A percentile compares a stretch with the other conserved stretches of the same genome.
phyloP scores from a whole-genome alignment of 2,888 invertebrate species.

The Phyllotreta striolata region DNA sequence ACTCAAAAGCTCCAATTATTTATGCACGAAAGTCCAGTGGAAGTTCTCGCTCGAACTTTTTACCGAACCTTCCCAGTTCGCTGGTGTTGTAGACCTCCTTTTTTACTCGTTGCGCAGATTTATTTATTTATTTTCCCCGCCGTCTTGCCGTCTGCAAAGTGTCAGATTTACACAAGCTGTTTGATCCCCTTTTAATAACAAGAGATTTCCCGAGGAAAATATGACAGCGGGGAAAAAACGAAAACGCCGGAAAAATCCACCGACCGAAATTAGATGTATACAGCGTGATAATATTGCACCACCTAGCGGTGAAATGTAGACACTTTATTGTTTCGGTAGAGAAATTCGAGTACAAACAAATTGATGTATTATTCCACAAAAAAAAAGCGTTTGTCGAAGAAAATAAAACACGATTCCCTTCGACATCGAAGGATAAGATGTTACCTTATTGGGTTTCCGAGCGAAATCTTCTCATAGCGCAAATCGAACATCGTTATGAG shows the following conservation, averaged over 20 bases:
- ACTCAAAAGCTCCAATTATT: too few species aligned
- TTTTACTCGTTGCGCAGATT: conserved; percentile 11
- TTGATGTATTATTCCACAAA: background rate
- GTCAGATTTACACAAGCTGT: conserved; percentile 19
- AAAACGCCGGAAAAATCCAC: too few species aligned
- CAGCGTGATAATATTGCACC: too few species aligned
- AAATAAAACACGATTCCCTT: background rate
- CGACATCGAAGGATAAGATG: conserved; percentile 1
- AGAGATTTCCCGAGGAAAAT: conserved; percentile 7
- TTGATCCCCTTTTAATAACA: conserved; percentile 12
- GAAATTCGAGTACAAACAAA: too few species aligned
- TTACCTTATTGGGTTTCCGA: conserved; percentile 7
- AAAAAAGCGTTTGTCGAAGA: background rate
- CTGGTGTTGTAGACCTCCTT: conserved; percentile 3
- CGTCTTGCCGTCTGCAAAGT: conserved; percentile 15
- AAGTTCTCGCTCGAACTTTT: conserved; percentile 8
- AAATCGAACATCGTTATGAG: conserved; percentile 6
- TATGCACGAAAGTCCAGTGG: background rate
- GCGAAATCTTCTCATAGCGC: conserved; percentile 4
- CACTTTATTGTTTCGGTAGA: too few species aligned
- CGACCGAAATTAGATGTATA: too few species aligned
- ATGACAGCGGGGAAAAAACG: background rate
- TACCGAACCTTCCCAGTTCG: background rate
- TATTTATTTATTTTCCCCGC: conserved; percentile 13
- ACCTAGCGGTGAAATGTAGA: too few species aligned